A percentile compares a stretch with the other conserved stretches of the same genome.
Evolutionary conservation across 2,113 vertebrate genomes (phyloP).

Genomic region (Festucalex cinctus): DNA sequence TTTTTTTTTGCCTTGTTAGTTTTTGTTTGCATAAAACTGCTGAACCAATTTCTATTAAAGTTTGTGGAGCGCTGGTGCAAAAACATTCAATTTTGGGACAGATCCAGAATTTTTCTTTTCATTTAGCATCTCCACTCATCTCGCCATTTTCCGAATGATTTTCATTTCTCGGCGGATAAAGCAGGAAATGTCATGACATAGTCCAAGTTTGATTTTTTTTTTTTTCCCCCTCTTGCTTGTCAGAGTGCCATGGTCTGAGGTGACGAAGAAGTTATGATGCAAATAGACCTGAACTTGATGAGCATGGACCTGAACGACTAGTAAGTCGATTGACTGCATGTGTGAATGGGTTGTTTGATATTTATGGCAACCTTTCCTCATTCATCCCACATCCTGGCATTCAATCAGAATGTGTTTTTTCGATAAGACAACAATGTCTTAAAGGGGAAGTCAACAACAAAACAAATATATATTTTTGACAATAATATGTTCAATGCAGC

Average conservation of each 20-base stretch:
- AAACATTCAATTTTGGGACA: not conserved
- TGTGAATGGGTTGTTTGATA: slow-evolving; percentile 35
- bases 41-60: not conserved
- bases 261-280: slow-evolving; percentile 29
- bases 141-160: not conserved
- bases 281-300: slow-evolving; percentile 37
- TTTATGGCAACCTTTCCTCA: slow-evolving; percentile 33
- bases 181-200: not conserved
- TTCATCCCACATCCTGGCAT: slow-evolving; percentile 29
- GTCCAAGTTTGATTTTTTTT: not conserved
- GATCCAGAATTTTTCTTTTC: not conserved
- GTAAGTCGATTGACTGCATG: slow-evolving; percentile 34
- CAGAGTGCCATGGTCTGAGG: slow-evolving; percentile 15
- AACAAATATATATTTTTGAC: no score
- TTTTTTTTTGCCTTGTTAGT: not conserved
- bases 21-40: not conserved
- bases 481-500: no score
- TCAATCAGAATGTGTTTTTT: slow-evolving; percentile 5
- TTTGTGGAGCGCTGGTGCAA: not conserved
- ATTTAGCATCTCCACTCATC: not conserved
- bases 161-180: not conserved
- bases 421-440: no score
- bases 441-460: no score
- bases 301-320: slow-evolving; percentile 23
- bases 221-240: not conserved